Evolutionary conservation across 2,797 vertebrate genomes (phyloP), one percentile per base, ranked within the genome.

Genomic region (Paratrypauchen microcephalus): DNA sequence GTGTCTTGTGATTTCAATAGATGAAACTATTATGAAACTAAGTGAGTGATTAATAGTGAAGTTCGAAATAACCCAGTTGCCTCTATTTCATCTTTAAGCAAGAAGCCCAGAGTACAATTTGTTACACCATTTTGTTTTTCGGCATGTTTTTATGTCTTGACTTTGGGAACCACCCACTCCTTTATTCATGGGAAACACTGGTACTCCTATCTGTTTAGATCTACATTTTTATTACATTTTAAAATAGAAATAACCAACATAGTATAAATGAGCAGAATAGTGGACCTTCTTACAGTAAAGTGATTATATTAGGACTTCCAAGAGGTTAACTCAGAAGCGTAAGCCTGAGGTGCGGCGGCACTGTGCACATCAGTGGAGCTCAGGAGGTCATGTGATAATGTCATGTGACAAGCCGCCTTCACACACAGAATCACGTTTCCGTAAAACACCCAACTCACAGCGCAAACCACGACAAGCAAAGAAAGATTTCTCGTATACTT

Each of bases 291-390:
- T 18, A 18, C n/a, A 21, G 41, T 41, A 18, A 7, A 28, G 15
- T 18, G 21, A 48, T 62, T 54, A 39, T 67, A 75, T 79, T 89
- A 32, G 91, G 92, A 93, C 92, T 85, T 91, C 92, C 89, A 84
- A 79, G 81, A 86, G 81, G 90, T 93, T 90, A 91, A 91, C 89
- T 91, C 79, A 36, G 83, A 90, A 92, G 93, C 90, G 87, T 89
- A 89, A 92, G 86, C 55, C 54, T 88, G 90, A 78, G 88, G 76
- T 85, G 58, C 56, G 86, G 88, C 79, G 75, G 81, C 73, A 83
- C 85, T 85, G 87, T 89, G 16, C 90, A 90, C 90, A 88, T 87
- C 55, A 86, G 81, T 71, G 77, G 82, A 76, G 72, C 75, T 83
- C 81, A 70, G 58, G 55, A 67, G 82, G 87, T 85, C 58, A 85